Percentiles rank a stretch among this genome's conserved stretches.
These are phyloP conservation scores for Seriola aureovittata DNA, from an alignment of 2,113 vertebrate genomes.

Conservation along the genomic window DNA sequence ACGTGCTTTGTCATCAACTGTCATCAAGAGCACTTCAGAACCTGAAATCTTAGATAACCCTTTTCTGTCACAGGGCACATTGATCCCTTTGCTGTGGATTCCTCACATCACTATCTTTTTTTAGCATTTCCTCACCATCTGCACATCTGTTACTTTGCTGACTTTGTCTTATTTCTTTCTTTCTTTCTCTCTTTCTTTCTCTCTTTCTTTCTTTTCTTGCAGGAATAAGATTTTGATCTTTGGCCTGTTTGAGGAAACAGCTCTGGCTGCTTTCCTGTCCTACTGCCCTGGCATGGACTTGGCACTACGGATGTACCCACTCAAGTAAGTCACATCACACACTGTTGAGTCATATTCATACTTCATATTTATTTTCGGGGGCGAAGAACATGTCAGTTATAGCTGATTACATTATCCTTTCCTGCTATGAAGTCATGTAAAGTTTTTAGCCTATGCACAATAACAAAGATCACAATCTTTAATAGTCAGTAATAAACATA, in stretches of 20 bases:
- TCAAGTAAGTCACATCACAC: conserved; percentile 77
- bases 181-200: background rate
- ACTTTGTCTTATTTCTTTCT: background rate
- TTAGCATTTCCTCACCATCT: too few relatives aligned
- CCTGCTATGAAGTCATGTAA: background rate
- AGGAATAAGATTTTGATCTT: conserved; percentile 89
- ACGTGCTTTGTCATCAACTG: too few relatives aligned
- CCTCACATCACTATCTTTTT: background rate
- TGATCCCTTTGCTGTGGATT: background rate
- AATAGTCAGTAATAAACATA: too few relatives aligned
- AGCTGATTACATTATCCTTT: too few relatives aligned
- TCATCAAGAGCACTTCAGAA: too few relatives aligned
- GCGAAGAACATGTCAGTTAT: too few relatives aligned
- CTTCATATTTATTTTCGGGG: background rate
- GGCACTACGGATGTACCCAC: conserved; percentile 86
- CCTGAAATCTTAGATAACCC: too few relatives aligned
- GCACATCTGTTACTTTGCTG: background rate
- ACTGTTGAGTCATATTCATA: background rate
- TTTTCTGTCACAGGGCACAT: background rate
- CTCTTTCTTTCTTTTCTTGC: background rate
- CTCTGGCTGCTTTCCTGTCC: conserved; percentile 85
- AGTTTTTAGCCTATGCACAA: background rate
- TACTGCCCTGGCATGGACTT: conserved; percentile 86
- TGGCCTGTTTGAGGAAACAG: conserved; percentile 85
- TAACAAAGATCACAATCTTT: background rate